These are phyloP conservation scores for Drosophila ambigua DNA, from an alignment of 1,140 invertebrate species.

Conservation along the genomic window DNA sequence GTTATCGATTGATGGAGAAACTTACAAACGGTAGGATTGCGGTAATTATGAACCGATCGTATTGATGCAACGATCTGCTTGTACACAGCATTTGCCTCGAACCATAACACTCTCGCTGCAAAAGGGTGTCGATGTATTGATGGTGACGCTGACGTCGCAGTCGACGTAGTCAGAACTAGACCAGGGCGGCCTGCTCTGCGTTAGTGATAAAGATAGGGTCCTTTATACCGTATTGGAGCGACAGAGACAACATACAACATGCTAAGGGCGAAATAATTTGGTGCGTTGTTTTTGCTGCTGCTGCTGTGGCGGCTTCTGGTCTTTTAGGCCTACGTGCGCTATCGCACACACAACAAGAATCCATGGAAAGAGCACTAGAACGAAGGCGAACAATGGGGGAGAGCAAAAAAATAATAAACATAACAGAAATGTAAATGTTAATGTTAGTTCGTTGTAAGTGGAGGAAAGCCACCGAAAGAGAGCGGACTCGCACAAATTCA, in stretches of 20 bases:
- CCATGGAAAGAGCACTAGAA: slow-evolving; percentile 47
- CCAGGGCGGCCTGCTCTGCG: slow-evolving; percentile 27
- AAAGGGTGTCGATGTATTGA: background rate
- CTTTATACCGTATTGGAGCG: background rate
- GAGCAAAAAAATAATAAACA: slow-evolving; percentile 20
- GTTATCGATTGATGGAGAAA: too few relatives aligned
- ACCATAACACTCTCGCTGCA: too few relatives aligned
- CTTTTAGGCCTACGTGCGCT: slow-evolving; percentile 62
- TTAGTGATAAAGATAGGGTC: background rate
- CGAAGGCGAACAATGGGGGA: slow-evolving; percentile 17
- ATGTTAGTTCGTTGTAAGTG: slow-evolving; percentile 18
- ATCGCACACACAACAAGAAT: slow-evolving; percentile 58
- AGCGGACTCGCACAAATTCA: too few relatives aligned
- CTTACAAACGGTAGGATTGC: too few relatives aligned
- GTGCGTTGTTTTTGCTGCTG: slow-evolving; percentile 1
- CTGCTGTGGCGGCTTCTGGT: background rate
- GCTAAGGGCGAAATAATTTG: slow-evolving; percentile 48
- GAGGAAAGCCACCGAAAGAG: too few relatives aligned
- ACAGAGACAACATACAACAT: slow-evolving; percentile 3
- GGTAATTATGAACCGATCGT: too few relatives aligned
- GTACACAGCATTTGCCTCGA: too few relatives aligned
- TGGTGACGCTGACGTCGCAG: slow-evolving; percentile 8
- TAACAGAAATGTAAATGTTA: slow-evolving; percentile 23
- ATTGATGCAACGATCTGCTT: too few relatives aligned
- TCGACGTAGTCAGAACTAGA: slow-evolving; percentile 25